Evolutionary conservation across 1,140 invertebrate species (phyloP).

Genomic region (Pseudoatta argentina): DNA sequence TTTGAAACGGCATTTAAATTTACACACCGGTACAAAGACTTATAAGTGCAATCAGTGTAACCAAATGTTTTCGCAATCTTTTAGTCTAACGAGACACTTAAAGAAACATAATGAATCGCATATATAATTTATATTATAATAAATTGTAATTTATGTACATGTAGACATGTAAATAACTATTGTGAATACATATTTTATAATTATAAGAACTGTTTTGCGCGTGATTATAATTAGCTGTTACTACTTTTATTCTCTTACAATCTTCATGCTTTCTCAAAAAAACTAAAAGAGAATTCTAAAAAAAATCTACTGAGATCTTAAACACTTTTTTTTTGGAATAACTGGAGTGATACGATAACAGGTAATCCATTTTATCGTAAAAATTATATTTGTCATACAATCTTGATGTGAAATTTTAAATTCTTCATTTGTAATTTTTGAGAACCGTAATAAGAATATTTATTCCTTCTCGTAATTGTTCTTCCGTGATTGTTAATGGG

Average conservation of each 20-base stretch:
- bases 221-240: not conserved
- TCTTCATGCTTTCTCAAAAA: not conserved
- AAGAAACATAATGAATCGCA: slow-evolving; percentile 81
- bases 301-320: not conserved
- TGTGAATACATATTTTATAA: slow-evolving; percentile 37
- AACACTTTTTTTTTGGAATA: not conserved
- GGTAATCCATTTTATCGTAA: slow-evolving; percentile 1
- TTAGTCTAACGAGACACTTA: slow-evolving; percentile 85
- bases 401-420: not conserved
- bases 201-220: not conserved
- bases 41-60: slow-evolving; percentile 85
- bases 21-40: slow-evolving; percentile 82
- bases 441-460: slow-evolving; percentile 85
- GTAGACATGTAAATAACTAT: not conserved
- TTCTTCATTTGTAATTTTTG: slow-evolving; percentile 56
- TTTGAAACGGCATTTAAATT: slow-evolving; percentile 82
- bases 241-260: not conserved
- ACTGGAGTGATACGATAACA: not conserved
- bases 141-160: slow-evolving; percentile 32
- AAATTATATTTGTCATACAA: slow-evolving; percentile 12
- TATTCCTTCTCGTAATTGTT: slow-evolving; percentile 88
- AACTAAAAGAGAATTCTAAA: not conserved
- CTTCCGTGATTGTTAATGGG: slow-evolving; percentile 90
- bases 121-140: slow-evolving; percentile 32
- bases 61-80: slow-evolving; percentile 84